phyloP scores from a whole-genome alignment of 2,113 vertebrate genomes.

The Oreochromis tanganicae region DNA sequence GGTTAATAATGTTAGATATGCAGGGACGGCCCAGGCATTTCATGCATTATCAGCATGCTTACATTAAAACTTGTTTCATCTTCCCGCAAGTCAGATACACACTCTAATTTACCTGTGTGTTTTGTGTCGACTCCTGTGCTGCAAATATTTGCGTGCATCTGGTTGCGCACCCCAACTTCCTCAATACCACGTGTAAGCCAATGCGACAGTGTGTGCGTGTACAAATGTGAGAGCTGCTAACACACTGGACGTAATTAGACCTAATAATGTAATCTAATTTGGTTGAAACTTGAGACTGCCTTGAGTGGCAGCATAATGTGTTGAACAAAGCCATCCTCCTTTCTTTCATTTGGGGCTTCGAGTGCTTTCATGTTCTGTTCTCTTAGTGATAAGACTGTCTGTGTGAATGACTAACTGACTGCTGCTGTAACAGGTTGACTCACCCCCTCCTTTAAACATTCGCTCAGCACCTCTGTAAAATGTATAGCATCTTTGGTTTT shows the following conservation, averaged over 20 bases:
- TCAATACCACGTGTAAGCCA: neutral
- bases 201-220: neutral
- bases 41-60: neutral
- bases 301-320: conserved; percentile 70
- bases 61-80: neutral
- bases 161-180: neutral
- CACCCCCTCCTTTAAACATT: neutral
- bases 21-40: neutral
- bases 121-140: neutral
- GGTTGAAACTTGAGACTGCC: conserved; percentile 67
- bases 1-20: conserved; percentile 1
- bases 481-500: neutral
- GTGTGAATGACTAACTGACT: conserved; percentile 32
- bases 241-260: conserved; percentile 67
- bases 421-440: conserved; percentile 18
- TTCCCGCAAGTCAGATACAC: neutral
- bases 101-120: neutral
- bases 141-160: neutral
- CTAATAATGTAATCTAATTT: conserved; percentile 76
- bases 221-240: conserved; percentile 14
- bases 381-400: conserved; percentile 56
- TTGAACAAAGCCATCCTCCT: conserved; percentile 63
- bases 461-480: neutral
- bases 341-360: conserved; percentile 56
- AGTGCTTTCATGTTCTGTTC: conserved; percentile 62